These are phyloP conservation scores for Sorex maritimensis DNA, from an alignment of 2,797 vertebrate species.

Conservation along the genomic window DNA sequence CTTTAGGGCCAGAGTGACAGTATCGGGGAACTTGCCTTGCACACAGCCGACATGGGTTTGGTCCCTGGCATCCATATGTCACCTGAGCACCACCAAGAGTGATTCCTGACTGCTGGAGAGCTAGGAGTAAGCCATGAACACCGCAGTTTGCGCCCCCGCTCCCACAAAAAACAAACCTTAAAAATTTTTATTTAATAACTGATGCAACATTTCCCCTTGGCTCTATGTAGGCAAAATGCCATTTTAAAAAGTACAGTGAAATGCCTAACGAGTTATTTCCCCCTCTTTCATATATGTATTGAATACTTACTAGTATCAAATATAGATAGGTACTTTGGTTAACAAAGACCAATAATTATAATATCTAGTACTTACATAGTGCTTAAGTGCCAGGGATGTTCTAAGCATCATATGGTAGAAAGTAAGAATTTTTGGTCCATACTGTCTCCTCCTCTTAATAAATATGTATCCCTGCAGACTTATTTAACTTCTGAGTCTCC, in stretches of 20 bases:
- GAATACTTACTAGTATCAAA: conserved; percentile 46
- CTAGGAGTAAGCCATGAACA: no score
- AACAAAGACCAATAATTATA: conserved; percentile 64
- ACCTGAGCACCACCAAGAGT: no score
- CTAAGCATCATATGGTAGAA: conserved; percentile 70
- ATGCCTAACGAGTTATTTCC: conserved; percentile 31
- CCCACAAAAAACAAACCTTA: no score
- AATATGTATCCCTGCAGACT: conserved; percentile 61
- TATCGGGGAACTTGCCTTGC: no score
- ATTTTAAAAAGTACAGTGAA: conserved; percentile 61
- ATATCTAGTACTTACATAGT: conserved; percentile 68
- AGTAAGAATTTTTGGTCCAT: conserved; percentile 72
- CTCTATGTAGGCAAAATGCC: conserved; percentile 42
- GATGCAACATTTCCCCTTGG: conserved; percentile 37
- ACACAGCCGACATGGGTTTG: no score
- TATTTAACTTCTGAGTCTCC: conserved; percentile 69
- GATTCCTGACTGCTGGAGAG: no score
- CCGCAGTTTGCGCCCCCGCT: no score
- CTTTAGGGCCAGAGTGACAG: no score
- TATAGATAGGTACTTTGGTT: conserved; percentile 61
- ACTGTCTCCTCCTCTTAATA: conserved; percentile 63
- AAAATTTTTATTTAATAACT: neutral
- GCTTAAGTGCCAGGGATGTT: conserved; percentile 68
- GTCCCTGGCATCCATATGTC: no score
- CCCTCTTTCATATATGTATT: conserved; percentile 29